Percentiles rank a stretch among this genome's conserved stretches.
Conservation (phyloP, 2,113 vertebrate genomes). For the Aepyceros melampus region DNA sequence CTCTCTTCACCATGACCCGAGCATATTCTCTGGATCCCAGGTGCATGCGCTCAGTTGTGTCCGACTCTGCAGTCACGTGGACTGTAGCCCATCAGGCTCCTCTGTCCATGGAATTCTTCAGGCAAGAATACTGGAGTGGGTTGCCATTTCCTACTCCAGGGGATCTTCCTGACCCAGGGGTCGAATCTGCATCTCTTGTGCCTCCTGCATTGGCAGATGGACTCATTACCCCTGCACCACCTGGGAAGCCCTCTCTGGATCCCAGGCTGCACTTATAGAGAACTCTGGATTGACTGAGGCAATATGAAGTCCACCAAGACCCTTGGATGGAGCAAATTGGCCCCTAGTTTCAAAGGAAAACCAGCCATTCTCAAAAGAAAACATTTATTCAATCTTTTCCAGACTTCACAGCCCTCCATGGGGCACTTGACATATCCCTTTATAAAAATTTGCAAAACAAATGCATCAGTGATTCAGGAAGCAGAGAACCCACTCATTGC, state of each 20-base stretch:
- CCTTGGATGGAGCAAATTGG: not conserved
- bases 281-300: not conserved
- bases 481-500: not conserved
- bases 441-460: not conserved
- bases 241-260: not conserved
- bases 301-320: not conserved
- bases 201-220: not conserved
- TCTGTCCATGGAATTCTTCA: not conserved
- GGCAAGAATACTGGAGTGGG: not conserved
- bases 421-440: not conserved
- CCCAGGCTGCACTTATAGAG: not conserved
- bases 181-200: accelerated
- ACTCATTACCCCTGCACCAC: not conserved
- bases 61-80: not conserved
- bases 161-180: not conserved
- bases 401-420: not conserved
- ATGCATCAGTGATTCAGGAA: not conserved
- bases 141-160: not conserved
- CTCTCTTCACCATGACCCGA: not conserved
- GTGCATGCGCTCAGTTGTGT: accelerated
- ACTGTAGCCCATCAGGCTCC: not conserved
- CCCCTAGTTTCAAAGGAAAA: constrained; percentile 5
- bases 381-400: not conserved
- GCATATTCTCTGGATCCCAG: not conserved
- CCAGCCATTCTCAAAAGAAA: not conserved